Percentiles rank a stretch among this genome's conserved stretches.
phyloP scores from a whole-genome alignment of 1,140 invertebrate genomes.

The Penaeus indicus region DNA sequence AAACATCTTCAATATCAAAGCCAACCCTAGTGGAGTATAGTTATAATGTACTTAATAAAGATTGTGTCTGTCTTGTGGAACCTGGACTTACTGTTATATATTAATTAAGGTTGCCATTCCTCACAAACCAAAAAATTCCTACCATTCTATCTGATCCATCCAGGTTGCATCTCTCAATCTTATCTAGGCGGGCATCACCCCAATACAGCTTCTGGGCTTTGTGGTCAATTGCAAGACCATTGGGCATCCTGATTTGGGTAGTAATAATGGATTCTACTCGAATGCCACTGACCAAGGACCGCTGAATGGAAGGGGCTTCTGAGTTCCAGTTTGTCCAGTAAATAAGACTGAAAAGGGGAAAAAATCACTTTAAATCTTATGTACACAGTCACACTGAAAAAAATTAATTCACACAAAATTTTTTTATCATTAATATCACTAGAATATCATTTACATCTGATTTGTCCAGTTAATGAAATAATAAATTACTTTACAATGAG shows the following conservation, averaged over 20 bases:
- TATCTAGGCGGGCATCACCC: constrained; percentile 76
- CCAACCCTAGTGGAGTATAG: no score
- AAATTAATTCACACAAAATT: neutral
- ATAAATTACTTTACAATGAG: no score
- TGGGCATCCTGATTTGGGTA: constrained; percentile 86
- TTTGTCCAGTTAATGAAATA: no score
- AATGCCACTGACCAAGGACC: constrained; percentile 78
- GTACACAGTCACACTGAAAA: neutral
- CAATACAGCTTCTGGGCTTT: constrained; percentile 78
- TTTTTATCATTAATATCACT: neutral
- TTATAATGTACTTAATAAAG: no score
- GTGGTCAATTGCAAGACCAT: constrained; percentile 83
- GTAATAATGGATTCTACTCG: constrained; percentile 79
- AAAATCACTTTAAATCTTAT: neutral
- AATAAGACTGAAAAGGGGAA: constrained; percentile 72
- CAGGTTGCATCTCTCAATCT: constrained; percentile 88
- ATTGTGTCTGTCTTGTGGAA: no score
- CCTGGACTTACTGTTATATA: no score
- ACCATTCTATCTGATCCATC: constrained; percentile 82
- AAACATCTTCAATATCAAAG: no score
- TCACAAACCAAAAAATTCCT: constrained; percentile 69
- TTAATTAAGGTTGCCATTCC: no score
- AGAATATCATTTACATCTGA: no score
- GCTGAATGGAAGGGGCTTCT: constrained; percentile 78
- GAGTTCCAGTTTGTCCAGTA: constrained; percentile 91